Base-by-base conservation (phyloP, 2,888 invertebrate genomes). In the Melipona bicolor region DNA sequence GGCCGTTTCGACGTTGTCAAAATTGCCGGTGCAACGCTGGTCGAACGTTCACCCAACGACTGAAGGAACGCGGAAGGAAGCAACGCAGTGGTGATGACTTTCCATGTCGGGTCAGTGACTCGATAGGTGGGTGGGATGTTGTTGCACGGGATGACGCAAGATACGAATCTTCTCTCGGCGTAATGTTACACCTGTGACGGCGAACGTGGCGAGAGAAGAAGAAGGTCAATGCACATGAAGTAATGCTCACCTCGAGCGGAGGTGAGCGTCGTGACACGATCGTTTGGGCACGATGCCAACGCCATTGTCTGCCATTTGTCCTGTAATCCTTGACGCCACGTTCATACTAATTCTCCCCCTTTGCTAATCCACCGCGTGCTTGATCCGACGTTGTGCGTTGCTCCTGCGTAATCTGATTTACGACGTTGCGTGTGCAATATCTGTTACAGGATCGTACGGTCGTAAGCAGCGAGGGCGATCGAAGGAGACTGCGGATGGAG, bases 151-250 rank as follows among this genome's bases (percentile, higher is more conserved):
- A 50, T 84, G 86, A 76, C 36, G 83, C 73, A 81, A 83, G 24
- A 61, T 13, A 32, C 72, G 76, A 78, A 81, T 84, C 86, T 78
- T 85, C 84, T 43, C 43, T 43, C 43, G 43, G 73, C 78, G 79
- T 68, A 52, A 70, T 68, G 77, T 77, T 82, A 84, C 79, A 88
- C 88, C 84, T 67, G 79, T 59, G 75, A 61, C 36, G 24, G 61
- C 54, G 56, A 78, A 84, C 78, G 78, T 72, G 81, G 82, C 71
- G 69, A 78, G 56, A 43, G 72, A 74, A 62, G 79, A 85, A 91
- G 91, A 91, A 91, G 91, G 91, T 91, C 91, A 88, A 86, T 77
- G 77, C 59, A 62, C 77, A 83, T 89, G 86, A 83, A 84, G 89
- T 88, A 90, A 91, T 83, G 52, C 78, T 77, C 83, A 64, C 81